These are phyloP conservation scores for Entosphenus tridentatus DNA, from an alignment of 2,113 vertebrate genomes.

Conservation along the genomic window DNA sequence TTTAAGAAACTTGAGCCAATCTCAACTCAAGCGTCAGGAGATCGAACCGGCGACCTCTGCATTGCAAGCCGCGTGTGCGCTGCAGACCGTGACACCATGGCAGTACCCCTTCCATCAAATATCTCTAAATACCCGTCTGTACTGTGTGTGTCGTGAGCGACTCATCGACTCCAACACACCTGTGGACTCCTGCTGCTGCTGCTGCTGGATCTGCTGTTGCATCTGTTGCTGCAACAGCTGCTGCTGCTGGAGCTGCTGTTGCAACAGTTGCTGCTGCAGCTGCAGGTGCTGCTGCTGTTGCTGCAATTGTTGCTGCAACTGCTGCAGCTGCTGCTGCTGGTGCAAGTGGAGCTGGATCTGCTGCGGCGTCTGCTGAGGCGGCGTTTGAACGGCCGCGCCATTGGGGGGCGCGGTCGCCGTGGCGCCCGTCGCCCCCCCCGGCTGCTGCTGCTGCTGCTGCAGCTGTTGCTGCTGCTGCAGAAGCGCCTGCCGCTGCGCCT, in stretches of 20 bases:
- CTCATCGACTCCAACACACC: too few species aligned
- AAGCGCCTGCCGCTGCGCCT: slow-evolving; percentile 52
- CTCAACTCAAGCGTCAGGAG: too few species aligned
- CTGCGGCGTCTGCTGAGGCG: not conserved
- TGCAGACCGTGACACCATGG: too few species aligned
- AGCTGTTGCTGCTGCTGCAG: slow-evolving; percentile 28
- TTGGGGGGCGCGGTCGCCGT: not conserved
- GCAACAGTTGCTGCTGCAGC: not conserved
- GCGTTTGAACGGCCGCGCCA: not conserved
- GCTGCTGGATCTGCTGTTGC: slow-evolving; percentile 1
- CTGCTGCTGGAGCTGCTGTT: slow-evolving; percentile 4
- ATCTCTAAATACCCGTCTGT: too few species aligned
- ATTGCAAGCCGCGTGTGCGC: too few species aligned
- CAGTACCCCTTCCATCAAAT: too few species aligned
- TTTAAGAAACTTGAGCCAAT: too few species aligned
- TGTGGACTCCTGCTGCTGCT: not conserved
- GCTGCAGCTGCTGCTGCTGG: slow-evolving; percentile 1
- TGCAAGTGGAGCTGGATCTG: not conserved
- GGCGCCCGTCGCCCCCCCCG: not conserved
- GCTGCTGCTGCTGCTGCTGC: slow-evolving; percentile 20
- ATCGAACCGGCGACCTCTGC: too few species aligned
- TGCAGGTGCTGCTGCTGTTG: slow-evolving; percentile 4
- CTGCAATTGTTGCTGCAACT: not conserved
- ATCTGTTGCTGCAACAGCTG: not conserved
- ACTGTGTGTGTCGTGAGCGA: too few species aligned